A percentile compares a stretch with the other conserved stretches of the same genome.
Evolutionary conservation across 2,113 vertebrate species (phyloP).

Genomic region (Acanthochromis polyacanthus): DNA sequence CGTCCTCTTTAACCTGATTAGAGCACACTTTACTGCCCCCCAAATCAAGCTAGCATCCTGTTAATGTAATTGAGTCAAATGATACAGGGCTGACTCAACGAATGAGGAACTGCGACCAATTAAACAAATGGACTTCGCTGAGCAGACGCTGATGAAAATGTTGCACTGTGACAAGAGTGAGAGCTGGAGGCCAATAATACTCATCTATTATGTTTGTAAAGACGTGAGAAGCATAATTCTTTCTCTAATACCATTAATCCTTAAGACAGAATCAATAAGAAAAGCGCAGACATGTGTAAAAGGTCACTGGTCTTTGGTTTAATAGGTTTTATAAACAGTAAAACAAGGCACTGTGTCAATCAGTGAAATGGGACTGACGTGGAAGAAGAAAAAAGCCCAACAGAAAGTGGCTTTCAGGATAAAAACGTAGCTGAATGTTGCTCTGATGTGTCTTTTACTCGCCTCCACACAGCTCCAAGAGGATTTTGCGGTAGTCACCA

Average conservation of each 20-base stretch:
- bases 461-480: constrained; percentile 92
- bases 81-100: constrained; percentile 68
- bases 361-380: constrained; percentile 40
- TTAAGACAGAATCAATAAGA: constrained; percentile 46
- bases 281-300: constrained; percentile 60
- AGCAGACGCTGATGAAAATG: constrained; percentile 52
- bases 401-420: background rate
- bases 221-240: constrained; percentile 36
- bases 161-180: constrained; percentile 21
- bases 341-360: constrained; percentile 57
- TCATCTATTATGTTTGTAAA: constrained; percentile 49
- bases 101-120: constrained; percentile 68
- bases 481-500: constrained; percentile 94
- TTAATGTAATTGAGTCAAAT: constrained; percentile 78
- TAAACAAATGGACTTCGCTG: constrained; percentile 74
- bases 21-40: constrained; percentile 60
- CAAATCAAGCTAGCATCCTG: constrained; percentile 57
- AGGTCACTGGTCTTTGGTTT: constrained; percentile 72
- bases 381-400: background rate
- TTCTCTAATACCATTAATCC: constrained; percentile 20
- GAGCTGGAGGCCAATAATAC: constrained; percentile 40
- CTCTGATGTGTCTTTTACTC: constrained; percentile 79
- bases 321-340: constrained; percentile 70
- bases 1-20: constrained; percentile 65
- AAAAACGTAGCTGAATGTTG: background rate